Percentiles rank a stretch among this genome's conserved stretches.
phyloP scores from a whole-genome alignment of 2,797 vertebrate genomes.

The Coregonus sp. region DNA sequence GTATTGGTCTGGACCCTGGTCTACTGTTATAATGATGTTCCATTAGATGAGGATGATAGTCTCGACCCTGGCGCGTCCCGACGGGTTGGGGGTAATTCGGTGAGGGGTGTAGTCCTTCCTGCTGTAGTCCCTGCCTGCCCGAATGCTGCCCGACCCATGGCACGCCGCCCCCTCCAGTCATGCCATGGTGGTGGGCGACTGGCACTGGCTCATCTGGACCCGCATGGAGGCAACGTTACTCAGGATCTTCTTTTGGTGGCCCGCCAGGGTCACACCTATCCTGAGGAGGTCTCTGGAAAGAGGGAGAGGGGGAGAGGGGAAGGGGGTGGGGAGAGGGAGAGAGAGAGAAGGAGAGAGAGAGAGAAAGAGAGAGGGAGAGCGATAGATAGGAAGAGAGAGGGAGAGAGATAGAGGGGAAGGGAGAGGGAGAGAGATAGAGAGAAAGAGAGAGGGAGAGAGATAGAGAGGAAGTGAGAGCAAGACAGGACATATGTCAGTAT shows the following conservation, averaged over 20 bases:
- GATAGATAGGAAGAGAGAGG: too few species aligned
- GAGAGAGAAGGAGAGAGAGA: not conserved
- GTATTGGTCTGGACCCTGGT: conserved; percentile 60
- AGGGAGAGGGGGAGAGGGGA: conserved; percentile 11
- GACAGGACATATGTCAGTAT: not conserved
- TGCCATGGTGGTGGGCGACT: conserved; percentile 90
- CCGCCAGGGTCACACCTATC: conserved; percentile 98
- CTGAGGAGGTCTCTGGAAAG: conserved; percentile 90
- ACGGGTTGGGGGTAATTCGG: conserved; percentile 72
- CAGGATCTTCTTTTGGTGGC: conserved; percentile 99
- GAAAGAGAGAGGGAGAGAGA: too few species aligned
- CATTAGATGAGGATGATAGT: conserved; percentile 81
- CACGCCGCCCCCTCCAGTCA: conserved; percentile 84
- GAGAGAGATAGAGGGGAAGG: not conserved
- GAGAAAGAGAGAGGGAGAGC: too few species aligned
- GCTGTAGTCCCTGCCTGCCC: conserved; percentile 54
- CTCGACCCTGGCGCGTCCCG: conserved; percentile 81
- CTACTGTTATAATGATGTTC: conserved; percentile 53
- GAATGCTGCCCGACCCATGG: conserved; percentile 77
- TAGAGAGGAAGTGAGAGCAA: not conserved
- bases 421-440: too few species aligned
- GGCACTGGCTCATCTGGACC: conserved; percentile 94
- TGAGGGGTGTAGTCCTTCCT: conserved; percentile 50
- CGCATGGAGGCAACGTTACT: conserved; percentile 96
- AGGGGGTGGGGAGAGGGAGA: conserved; percentile 23